Evolutionary conservation across 1,140 invertebrate genomes (phyloP), one percentile per base, ranked within the genome.

Genomic region (Ridgeia piscesae): DNA sequence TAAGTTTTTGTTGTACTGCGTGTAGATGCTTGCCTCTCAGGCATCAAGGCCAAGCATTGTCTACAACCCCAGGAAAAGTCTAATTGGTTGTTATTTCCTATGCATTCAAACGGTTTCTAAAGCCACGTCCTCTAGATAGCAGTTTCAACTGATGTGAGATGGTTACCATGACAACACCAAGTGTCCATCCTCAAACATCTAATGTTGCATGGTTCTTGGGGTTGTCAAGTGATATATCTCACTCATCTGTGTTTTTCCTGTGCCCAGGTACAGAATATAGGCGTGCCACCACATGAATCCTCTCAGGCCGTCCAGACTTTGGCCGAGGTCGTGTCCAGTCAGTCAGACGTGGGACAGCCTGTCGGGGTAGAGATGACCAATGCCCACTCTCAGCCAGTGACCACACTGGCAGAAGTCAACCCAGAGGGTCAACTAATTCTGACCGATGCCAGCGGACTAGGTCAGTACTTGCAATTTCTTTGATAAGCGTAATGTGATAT

Each of bases 391-490:
- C 91, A 93, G 33, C 91, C 92, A 35, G 94, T 93, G 91, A 93
- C 93, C 35, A 93, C 93, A 35, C 92, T 98, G 31, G 97, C 98
- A 4, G 98, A 98, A 96, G 98, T 98, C 92, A 97, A 97, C 94
- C 98, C 98, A 95, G 98, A 99, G 95, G 98, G 98, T 35, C 98
- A 99, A 96, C 98, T 99, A 94, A 99, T 99, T 94, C 97, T 99
- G 93, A 99, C 98, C 90, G 98, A 98, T 92, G 98, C 99, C 97
- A 77, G 58, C 17, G 58, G 58, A 27, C 58, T 77, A 14, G 58
- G 58, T 77, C 14, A 77, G 58, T 77, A 77, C 4, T 42, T 42
- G 42, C n/a, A n/a, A n/a, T n/a, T n/a, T n/a, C n/a, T n/a, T n/a
- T n/a, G n/a, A n/a, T n/a, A n/a, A n/a, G n/a, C n/a, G n/a, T n/a